Evolutionary conservation across 2,113 vertebrate species (phyloP), one percentile per base, ranked within the genome.

Genomic region (Chaetorhynchus papuensis): DNA sequence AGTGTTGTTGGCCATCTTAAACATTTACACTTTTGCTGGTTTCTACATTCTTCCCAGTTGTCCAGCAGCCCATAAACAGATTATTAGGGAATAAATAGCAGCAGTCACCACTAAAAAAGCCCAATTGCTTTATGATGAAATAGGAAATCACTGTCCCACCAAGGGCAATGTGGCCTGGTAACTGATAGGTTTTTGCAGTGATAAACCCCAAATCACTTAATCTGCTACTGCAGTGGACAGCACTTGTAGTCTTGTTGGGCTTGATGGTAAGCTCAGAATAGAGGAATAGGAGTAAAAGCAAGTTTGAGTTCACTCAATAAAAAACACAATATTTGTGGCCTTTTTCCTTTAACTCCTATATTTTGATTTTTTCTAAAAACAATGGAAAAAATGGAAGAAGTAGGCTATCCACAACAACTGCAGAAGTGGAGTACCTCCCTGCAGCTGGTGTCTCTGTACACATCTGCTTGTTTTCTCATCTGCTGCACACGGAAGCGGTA

Each of bases 401-500:
- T 10, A 15, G 20, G 35, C 23, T 41, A 77, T 41, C 26, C 37
- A 49, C 15, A 41, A 16, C 4, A 72, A 56, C 16, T 76, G 13
- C 44, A 76, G 64, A 56, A 61, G 37, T 33, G 17, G 20, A 42
- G 4, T 37, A 54, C 28, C 18, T 50, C 11, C 17, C 42, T 66
- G 15, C 63, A 92, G 19, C 33, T 87, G 15, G 8, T 59, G 30
- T 50, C 30, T 59, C 52, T 60, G 16, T 54, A 28, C 15, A 27
- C 7, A 26, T 42, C 45, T 45, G 12, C 0, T 26, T 19, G 39
- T 50, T 57, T 56, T 80, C 23, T 37, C 11, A 27, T 33, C 26
- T 53, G 65, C 50, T 65, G 11, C 35, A 7, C 2, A 5, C 0
- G 0, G 33, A 14, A 30, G 26, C 37, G 27, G 18, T 60, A 35